Evolutionary conservation across 2,888 invertebrate genomes (phyloP), one percentile per base, ranked within the genome.

Genomic region (Petrophora chlorosata): DNA sequence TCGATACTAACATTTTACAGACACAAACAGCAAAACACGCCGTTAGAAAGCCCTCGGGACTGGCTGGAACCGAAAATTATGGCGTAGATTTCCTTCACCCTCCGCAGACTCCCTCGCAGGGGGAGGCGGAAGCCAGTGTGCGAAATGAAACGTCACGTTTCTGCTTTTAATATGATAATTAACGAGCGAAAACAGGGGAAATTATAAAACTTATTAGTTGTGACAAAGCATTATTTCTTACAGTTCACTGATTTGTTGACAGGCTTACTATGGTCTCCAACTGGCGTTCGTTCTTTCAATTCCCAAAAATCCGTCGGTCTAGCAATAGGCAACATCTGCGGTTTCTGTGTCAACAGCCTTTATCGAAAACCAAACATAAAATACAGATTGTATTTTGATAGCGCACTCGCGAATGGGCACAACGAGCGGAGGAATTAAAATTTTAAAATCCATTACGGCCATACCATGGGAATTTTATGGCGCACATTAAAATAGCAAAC

Each of bases 51-150:
- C 65, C 66, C 64, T 50, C 60, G 68, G 67, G 65, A 66, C 72
- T 67, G 67, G 64, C 70, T 67, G 61, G 65, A 63, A 67, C 67
- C 69, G 70, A 73, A 76, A 74, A 76, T 72, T 69, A 73, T 69
- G 50, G 69, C 65, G 54, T 57, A 59, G 55, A 43, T 53, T 60
- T 54, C 61, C 62, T 54, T 30, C 53, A 22, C 50, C 48, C 63
- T 56, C 52, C 38, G 49, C 52, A 60, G 63, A 26, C 55, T 52
- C 15, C 17, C 44, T 38, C 41, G 41, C 53, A 60, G 61, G 59
- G 63, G 66, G n/a, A n/a, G 13, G 68, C 14, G 62, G 66, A 67
- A 71, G 63, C 65, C 65, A 49, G 53, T 56, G 60, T 53, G 64
- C 61, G 45, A 64, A 67, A 71, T 70, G 65, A 63, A 68, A 61